Conservation (phyloP, 2,888 invertebrate genomes). For the Aethes cnicana region DNA sequence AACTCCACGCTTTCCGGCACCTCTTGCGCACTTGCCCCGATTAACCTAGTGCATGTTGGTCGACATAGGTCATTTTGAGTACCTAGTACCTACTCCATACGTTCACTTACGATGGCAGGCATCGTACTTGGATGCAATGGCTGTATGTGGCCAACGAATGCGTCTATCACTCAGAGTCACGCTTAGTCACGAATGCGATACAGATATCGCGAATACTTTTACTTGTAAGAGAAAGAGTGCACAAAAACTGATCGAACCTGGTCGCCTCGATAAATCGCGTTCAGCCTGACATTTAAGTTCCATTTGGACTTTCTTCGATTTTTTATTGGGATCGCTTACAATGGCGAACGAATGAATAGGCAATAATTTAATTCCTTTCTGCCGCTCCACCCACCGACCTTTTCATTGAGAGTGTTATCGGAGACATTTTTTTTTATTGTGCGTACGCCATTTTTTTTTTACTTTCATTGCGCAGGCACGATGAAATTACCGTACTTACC, state of each 20-base stretch:
- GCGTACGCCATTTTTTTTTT: constrained; percentile 7
- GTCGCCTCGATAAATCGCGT: constrained; percentile 28
- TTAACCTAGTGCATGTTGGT: too few relatives aligned
- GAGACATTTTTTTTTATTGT: constrained; percentile 17
- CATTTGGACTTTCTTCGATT: constrained; percentile 36
- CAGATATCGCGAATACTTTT: constrained; percentile 3
- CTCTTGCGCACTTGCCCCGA: too few relatives aligned
- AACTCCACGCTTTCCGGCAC: too few relatives aligned
- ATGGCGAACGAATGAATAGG: constrained; percentile 43
- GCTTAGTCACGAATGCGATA: constrained; percentile 13
- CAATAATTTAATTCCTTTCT: constrained; percentile 40
- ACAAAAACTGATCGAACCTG: constrained; percentile 22
- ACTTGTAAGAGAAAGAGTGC: constrained; percentile 5
- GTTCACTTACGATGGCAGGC: too few relatives aligned
- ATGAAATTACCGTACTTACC: too few relatives aligned
- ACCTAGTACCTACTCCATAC: too few relatives aligned
- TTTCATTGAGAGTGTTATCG: constrained; percentile 16
- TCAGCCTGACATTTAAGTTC: constrained; percentile 32
- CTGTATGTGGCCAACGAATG: too few relatives aligned
- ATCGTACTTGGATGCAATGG: too few relatives aligned
- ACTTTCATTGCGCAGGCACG: too few relatives aligned
- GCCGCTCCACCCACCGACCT: constrained; percentile 40
- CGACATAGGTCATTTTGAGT: too few relatives aligned
- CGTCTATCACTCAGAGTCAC: too few relatives aligned
- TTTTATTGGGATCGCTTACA: constrained; percentile 36